Evolutionary conservation across 2,888 invertebrate species (phyloP).

Genomic region (Mythimna loreyi): DNA sequence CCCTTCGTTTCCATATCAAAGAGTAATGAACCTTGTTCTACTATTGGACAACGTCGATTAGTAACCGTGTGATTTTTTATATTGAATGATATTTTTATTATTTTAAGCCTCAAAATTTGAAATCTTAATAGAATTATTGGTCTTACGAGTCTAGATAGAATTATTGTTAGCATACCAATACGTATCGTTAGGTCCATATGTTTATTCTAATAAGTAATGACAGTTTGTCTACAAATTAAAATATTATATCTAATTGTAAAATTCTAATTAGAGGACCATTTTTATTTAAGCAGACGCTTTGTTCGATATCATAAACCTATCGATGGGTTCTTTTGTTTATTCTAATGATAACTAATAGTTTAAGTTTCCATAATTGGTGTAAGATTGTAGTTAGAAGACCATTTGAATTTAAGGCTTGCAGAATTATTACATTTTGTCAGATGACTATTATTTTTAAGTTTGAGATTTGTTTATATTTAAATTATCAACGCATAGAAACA

Average conservation of each 20-base stretch:
- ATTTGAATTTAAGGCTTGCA: neutral
- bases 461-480: constrained; percentile 1
- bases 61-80: constrained; percentile 84
- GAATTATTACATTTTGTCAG: neutral
- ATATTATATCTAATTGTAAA: constrained; percentile 21
- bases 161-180: constrained; percentile 11
- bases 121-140: constrained; percentile 24
- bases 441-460: neutral
- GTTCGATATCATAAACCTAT: neutral
- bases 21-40: constrained; percentile 90
- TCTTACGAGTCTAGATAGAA: constrained; percentile 3
- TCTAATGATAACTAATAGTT: neutral
- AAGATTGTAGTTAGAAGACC: constrained; percentile 4
- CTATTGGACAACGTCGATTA: constrained; percentile 86
- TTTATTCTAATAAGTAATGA: constrained; percentile 18
- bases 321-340: neutral
- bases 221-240: neutral
- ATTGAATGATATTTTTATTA: constrained; percentile 27
- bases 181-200: constrained; percentile 16
- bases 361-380: neutral
- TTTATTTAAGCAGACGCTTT: neutral
- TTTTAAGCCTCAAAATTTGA: neutral
- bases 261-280: constrained; percentile 55
- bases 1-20: constrained; percentile 90
- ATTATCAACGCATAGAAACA: constrained; percentile 18